Percentiles rank a stretch among this genome's conserved stretches.
Evolutionary conservation across 2,797 vertebrate genomes (phyloP).

Genomic region (Onychomys torridus): DNA sequence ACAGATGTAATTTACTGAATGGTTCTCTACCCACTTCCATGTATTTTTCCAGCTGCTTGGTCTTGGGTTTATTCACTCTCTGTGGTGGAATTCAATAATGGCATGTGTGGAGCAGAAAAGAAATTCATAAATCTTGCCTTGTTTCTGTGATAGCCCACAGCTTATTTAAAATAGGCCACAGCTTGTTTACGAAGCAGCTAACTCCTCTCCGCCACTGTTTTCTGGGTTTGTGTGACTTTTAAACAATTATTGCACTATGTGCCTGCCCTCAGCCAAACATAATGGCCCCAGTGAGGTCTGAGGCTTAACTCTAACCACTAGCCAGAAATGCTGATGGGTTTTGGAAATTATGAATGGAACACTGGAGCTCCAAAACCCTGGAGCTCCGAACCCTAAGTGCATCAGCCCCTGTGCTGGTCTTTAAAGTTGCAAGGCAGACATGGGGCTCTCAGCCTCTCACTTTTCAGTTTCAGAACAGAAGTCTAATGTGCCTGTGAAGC

Average conservation of each 20-base stretch:
- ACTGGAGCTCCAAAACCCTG: too few relatives aligned
- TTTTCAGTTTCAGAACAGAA: not conserved
- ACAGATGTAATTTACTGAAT: not conserved
- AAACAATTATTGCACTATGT: constrained; percentile 27
- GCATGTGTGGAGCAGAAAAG: not conserved
- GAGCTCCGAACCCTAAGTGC: not conserved
- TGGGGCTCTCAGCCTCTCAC: not conserved
- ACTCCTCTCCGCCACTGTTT: constrained; percentile 48
- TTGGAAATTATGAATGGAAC: constrained; percentile 6
- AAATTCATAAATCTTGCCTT: constrained; percentile 7
- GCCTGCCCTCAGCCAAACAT: constrained; percentile 12
- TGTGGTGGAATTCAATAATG: constrained; percentile 1
- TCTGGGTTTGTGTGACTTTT: constrained; percentile 55
- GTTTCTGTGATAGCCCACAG: constrained; percentile 49
- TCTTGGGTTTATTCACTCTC: not conserved
- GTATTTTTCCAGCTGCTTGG: constrained; percentile 41
- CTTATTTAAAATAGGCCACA: constrained; percentile 60
- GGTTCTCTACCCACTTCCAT: not conserved
- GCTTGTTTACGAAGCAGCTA: constrained; percentile 58
- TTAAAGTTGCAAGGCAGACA: not conserved
- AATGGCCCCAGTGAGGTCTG: constrained; percentile 37
- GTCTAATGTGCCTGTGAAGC: not conserved
- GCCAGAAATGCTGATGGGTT: not conserved
- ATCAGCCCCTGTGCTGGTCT: not conserved
- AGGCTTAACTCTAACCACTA: constrained; percentile 44